phyloP scores from a whole-genome alignment of 2,113 vertebrate genomes.

The Phaethornis superciliosus region DNA sequence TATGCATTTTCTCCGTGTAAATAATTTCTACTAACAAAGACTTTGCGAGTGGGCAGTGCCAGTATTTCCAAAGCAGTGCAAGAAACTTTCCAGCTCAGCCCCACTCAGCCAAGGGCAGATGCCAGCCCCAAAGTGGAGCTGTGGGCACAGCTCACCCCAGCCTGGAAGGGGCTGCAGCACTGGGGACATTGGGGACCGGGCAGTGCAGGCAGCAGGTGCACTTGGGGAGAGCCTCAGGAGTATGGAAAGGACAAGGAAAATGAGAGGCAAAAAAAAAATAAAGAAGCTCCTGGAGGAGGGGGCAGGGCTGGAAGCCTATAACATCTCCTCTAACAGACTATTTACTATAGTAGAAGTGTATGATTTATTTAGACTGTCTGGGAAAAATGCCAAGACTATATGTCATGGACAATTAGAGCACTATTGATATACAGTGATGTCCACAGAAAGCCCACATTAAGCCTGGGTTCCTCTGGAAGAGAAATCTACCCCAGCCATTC shows the following conservation, averaged over 20 bases:
- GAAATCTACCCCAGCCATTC: slow-evolving; percentile 58
- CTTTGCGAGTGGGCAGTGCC: background rate
- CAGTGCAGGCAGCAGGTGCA: slow-evolving; percentile 6
- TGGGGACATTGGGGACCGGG: background rate
- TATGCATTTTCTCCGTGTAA: slow-evolving; percentile 38
- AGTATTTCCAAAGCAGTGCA: fast-evolving
- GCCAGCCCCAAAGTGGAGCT: background rate
- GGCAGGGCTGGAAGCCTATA: slow-evolving; percentile 4
- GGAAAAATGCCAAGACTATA: slow-evolving; percentile 70
- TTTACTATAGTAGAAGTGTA: slow-evolving; percentile 61
- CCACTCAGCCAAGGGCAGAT: fast-evolving
- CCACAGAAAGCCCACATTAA: slow-evolving; percentile 53
- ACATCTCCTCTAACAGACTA: slow-evolving; percentile 58
- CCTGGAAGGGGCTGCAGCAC: background rate
- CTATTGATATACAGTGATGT: slow-evolving; percentile 55
- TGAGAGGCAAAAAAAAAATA: slow-evolving; percentile 32
- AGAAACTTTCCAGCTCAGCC: background rate
- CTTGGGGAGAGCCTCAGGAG: background rate
- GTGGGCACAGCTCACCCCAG: background rate
- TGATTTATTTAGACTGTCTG: slow-evolving; percentile 71
- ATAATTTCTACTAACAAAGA: slow-evolving; percentile 16
- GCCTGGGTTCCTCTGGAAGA: slow-evolving; percentile 56
- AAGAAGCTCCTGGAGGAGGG: slow-evolving; percentile 14
- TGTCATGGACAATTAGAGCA: slow-evolving; percentile 74
- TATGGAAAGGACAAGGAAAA: slow-evolving; percentile 49